Conservation (phyloP, 2,113 vertebrate species). For the Hyperopisus bebe region DNA sequence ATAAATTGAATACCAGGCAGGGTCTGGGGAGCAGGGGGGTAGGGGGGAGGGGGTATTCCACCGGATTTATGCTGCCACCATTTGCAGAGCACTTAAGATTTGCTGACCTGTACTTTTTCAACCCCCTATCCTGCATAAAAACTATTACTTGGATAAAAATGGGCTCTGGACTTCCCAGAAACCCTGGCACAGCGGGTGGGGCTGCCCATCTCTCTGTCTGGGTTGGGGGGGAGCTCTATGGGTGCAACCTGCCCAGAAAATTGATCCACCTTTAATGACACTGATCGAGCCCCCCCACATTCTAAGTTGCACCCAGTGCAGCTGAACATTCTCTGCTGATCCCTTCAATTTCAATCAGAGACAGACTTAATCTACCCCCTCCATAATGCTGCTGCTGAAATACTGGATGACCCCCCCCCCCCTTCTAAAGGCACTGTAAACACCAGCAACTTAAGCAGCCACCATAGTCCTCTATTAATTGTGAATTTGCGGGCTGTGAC, state of each 20-base stretch:
- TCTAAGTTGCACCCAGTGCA: not conserved
- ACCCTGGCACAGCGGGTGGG: constrained; percentile 19
- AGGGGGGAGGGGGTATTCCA: constrained; percentile 42
- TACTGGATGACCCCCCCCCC: not conserved
- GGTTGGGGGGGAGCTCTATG: not conserved
- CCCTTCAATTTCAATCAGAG: constrained; percentile 17
- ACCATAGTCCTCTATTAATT: not conserved
- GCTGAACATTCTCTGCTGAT: constrained; percentile 29
- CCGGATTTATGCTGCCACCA: constrained; percentile 75
- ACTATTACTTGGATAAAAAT: constrained; percentile 61
- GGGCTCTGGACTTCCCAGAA: constrained; percentile 49
- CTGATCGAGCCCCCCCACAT: not conserved
- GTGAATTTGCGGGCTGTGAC: not conserved
- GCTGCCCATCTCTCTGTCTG: constrained; percentile 13
- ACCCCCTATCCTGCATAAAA: constrained; percentile 39
- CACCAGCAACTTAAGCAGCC: not conserved
- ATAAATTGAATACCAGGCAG: constrained; percentile 66
- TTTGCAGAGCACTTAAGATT: constrained; percentile 75
- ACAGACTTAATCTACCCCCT: not conserved
- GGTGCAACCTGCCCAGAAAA: not conserved
- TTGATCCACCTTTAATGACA: not conserved
- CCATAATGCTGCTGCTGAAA: not conserved
- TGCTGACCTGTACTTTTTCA: constrained; percentile 58
- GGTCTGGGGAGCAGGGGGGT: constrained; percentile 45
- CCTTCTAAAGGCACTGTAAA: not conserved